A percentile compares a stretch with the other conserved stretches of the same genome.
These are phyloP conservation scores for Quadriops clusia DNA, from an alignment of 2,888 invertebrate species.

Conservation along the genomic window DNA sequence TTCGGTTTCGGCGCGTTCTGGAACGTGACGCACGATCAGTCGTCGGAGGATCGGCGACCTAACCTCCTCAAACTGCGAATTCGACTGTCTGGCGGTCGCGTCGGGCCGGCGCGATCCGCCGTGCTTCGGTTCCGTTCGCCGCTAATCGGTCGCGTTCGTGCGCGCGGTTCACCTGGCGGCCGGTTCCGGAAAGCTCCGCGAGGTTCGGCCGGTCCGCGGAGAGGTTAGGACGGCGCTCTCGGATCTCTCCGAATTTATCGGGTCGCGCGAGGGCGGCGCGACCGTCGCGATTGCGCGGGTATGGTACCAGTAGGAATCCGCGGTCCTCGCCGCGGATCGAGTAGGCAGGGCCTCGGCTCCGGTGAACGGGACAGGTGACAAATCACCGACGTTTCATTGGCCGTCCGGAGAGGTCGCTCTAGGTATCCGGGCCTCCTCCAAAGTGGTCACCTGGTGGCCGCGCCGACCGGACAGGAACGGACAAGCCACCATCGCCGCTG, in stretches of 20 bases:
- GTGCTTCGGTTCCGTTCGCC: slow-evolving; percentile 12
- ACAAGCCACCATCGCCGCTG: too few relatives aligned
- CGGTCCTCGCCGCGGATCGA: slow-evolving; percentile 23
- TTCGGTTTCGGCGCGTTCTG: too few relatives aligned
- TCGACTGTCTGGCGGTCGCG: slow-evolving; percentile 15
- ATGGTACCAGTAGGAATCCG: slow-evolving; percentile 30
- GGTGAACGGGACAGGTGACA: slow-evolving; percentile 33
- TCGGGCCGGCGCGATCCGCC: slow-evolving; percentile 10
- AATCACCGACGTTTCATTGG: slow-evolving; percentile 33
- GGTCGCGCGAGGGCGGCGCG: slow-evolving; percentile 27
- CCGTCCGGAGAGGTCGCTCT: slow-evolving; percentile 19
- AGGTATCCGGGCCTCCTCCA: slow-evolving; percentile 27
- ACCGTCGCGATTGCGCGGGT: slow-evolving; percentile 30
- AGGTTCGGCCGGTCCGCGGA: slow-evolving; percentile 6
- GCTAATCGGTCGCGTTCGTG: slow-evolving; percentile 24
- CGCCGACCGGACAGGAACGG: too few relatives aligned
- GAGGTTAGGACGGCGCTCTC: slow-evolving; percentile 22
- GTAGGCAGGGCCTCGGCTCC: slow-evolving; percentile 30
- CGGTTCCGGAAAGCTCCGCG: slow-evolving; percentile 1
- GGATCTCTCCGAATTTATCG: slow-evolving; percentile 29
- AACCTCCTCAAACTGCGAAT: too few relatives aligned
- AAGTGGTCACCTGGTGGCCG: slow-evolving; percentile 25
- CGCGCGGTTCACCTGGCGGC: slow-evolving; percentile 1
- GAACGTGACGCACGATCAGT: too few relatives aligned
- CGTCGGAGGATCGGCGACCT: too few relatives aligned